Evolutionary conservation across 2,113 vertebrate species (phyloP).

Genomic region (Balaeniceps rex): DNA sequence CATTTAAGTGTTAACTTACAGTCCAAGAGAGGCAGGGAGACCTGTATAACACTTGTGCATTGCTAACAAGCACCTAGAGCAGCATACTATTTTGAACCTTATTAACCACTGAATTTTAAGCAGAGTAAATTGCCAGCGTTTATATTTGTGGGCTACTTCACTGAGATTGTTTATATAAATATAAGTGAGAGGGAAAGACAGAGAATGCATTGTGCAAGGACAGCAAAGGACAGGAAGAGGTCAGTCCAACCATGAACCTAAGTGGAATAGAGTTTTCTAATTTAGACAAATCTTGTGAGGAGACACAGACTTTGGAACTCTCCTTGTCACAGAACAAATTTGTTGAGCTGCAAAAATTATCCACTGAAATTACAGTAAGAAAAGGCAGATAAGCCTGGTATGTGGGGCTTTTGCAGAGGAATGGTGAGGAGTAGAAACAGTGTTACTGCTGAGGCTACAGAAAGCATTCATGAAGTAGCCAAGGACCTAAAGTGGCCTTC

Average conservation of each 20-base stretch:
- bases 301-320: background rate
- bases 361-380: background rate
- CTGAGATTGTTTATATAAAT: background rate
- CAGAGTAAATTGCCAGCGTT: background rate
- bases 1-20: conserved; percentile 5
- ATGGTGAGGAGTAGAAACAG: background rate
- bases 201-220: background rate
- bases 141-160: background rate
- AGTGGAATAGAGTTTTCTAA: background rate
- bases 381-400: background rate
- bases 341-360: background rate
- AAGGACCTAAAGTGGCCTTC: background rate
- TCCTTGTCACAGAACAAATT: background rate
- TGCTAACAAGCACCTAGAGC: conserved; percentile 23
- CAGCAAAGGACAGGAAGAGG: background rate
- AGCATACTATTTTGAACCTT: background rate
- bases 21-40: background rate
- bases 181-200: background rate
- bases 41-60: background rate
- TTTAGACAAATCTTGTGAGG: background rate
- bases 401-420: background rate
- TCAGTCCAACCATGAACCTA: background rate
- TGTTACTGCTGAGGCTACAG: background rate
- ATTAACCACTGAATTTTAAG: conserved; percentile 48
- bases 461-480: background rate